Evolutionary conservation across 2,888 invertebrate species (phyloP).

Genomic region (Hemistola chrysoprasaria): DNA sequence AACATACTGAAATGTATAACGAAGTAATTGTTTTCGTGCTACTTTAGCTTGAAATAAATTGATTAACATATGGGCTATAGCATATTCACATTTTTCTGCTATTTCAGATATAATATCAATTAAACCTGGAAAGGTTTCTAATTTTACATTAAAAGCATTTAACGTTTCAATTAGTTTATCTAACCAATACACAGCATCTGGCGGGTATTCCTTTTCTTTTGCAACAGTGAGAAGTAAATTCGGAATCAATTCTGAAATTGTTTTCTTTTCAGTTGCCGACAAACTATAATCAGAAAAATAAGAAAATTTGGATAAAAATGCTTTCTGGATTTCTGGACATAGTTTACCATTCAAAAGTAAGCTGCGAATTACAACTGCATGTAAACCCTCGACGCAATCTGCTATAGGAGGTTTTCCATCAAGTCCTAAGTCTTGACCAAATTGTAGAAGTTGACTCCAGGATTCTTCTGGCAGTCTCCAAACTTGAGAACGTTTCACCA

Average conservation of each 20-base stretch:
- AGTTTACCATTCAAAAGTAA: constrained; percentile 36
- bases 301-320: constrained; percentile 46
- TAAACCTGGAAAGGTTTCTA: constrained; percentile 33
- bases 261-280: constrained; percentile 36
- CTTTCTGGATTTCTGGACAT: constrained; percentile 31
- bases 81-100: constrained; percentile 31
- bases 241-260: constrained; percentile 32
- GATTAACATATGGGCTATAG: constrained; percentile 32
- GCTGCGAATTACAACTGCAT: constrained; percentile 51
- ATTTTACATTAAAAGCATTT: constrained; percentile 35
- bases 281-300: constrained; percentile 47
- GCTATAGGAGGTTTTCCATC: constrained; percentile 47
- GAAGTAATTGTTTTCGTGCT: constrained; percentile 47
- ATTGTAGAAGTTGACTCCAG: constrained; percentile 51
- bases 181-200: constrained; percentile 23
- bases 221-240: constrained; percentile 34
- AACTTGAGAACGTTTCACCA: constrained; percentile 51
- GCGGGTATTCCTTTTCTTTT: constrained; percentile 21
- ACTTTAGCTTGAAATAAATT: constrained; percentile 41
- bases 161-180: constrained; percentile 41
- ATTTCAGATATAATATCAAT: constrained; percentile 34
- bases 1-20: constrained; percentile 41
- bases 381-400: constrained; percentile 54
- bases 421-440: constrained; percentile 53
- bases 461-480: constrained; percentile 52